Base-by-base conservation (phyloP, 2,888 invertebrate genomes). In the Phengaris arion region DNA sequence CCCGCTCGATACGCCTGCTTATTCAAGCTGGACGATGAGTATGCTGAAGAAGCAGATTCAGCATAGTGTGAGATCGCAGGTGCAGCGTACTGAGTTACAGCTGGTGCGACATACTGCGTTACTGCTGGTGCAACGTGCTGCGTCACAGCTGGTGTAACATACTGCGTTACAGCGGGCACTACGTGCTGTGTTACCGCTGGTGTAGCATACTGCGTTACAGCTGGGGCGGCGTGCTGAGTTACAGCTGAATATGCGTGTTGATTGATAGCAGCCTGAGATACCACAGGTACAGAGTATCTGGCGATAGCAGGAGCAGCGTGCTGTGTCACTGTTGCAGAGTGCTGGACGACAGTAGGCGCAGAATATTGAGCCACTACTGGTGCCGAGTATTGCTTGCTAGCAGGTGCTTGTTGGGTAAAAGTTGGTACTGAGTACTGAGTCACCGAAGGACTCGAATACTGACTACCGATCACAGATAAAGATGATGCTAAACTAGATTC, bases 231-330 rank as follows among this genome's bases (percentile, higher is more conserved):
- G n/a, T 80, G 81, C 68, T 81, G 80, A 51, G 79, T 78, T 7
- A 74, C 74, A 35, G 78, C 77, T 5, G 82, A 76, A 57, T 83
- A 84, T 83, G 82, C 46, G 78, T 46, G 13, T 81, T 77, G 54
- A 74, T 69, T 68, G 82, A 82, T 45, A 80, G 68, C 55, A 80
- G 68, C 55, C 51, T 82, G 79, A 13, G 77, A 68, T 8, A 79
- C 79, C 15, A 81, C 79, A 54, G 87, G 85, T 7, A 83, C 80
- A 9, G 84, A 79, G 74, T 84, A 84, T 54, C 83, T 80, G 15
- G 79, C 4, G 22, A 80, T 80, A 35, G 54, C 68, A 55, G 74
- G n/a, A 7, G 74, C 68, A 68, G 74, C 68, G 15, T 74, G 68
- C 70, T 81, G 81, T 68, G 76, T 76, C 69, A 76, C 72, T 57